A percentile compares a stretch with the other conserved stretches of the same genome.
Conservation (phyloP, 2,888 invertebrate species). For the Phoenoteleia sp. region DNA sequence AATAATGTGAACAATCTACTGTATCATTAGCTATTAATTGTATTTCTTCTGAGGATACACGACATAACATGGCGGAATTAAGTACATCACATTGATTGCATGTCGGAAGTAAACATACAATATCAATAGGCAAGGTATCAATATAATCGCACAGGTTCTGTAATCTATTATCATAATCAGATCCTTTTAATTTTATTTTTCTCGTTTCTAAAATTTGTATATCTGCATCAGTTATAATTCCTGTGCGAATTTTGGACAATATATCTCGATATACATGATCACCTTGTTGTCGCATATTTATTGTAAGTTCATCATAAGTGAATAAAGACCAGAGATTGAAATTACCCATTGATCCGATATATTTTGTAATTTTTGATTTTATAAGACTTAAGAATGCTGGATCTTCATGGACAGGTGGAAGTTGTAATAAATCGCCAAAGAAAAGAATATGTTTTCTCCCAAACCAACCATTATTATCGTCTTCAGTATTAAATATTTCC, state of each 20-base stretch:
- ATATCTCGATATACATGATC: constrained; percentile 73
- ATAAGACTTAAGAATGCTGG: constrained; percentile 75
- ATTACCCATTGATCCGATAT: too few relatives aligned
- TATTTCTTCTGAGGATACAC: too few relatives aligned
- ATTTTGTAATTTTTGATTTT: constrained; percentile 71
- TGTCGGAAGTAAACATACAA: constrained; percentile 78
- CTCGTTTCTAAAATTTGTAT: constrained; percentile 23
- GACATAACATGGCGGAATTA: constrained; percentile 52
- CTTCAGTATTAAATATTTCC: too few relatives aligned
- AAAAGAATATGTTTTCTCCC: too few relatives aligned
- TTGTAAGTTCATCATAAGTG: constrained; percentile 77
- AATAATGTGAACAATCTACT: too few relatives aligned
- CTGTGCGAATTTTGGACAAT: constrained; percentile 67
- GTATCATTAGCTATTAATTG: too few relatives aligned
- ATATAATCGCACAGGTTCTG: too few relatives aligned
- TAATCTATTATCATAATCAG: neutral
- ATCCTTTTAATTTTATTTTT: neutral
- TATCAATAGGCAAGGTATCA: constrained; percentile 63
- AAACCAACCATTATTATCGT: too few relatives aligned
- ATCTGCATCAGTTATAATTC: constrained; percentile 30
- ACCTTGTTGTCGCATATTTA: constrained; percentile 77
- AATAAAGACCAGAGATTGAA: constrained; percentile 79
- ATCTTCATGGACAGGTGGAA: too few relatives aligned
- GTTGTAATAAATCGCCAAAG: too few relatives aligned
- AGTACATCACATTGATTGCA: too few relatives aligned